Conservation (phyloP, 1,140 invertebrate genomes). For the Lepidurus couesii region DNA sequence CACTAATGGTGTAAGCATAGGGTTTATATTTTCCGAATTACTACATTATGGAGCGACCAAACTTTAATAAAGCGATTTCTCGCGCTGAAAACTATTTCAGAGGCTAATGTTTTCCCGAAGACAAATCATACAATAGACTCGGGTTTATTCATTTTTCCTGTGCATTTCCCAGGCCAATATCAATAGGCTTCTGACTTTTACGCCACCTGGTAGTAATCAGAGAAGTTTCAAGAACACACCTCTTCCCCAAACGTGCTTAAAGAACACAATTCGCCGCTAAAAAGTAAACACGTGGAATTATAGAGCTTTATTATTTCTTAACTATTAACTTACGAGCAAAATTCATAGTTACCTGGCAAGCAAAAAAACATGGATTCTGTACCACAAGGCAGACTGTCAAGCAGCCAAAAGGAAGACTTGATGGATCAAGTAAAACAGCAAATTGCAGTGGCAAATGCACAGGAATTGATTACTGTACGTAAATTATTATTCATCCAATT, state of each 20-base stretch:
- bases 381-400: conserved; percentile 45
- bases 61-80: no score
- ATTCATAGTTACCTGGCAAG: no score
- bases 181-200: not conserved
- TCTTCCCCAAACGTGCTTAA: not conserved
- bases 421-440: conserved; percentile 96
- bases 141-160: not conserved
- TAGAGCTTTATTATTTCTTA: not conserved
- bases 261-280: not conserved
- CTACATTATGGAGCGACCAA: no score
- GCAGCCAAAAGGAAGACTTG: conserved; percentile 75
- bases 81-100: no score
- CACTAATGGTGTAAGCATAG: no score
- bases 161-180: not conserved
- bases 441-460: conserved; percentile 87
- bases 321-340: no score
- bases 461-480: conserved; percentile 79
- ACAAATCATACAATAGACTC: not conserved
- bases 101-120: no score
- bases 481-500: conserved; percentile 28
- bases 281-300: conserved; percentile 8
- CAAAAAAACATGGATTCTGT: conserved; percentile 36
- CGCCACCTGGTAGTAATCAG: not conserved
- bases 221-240: not conserved
- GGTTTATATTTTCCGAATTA: no score